Conservation (phyloP, 1,140 invertebrate genomes). For the Microplitis demolitor region DNA sequence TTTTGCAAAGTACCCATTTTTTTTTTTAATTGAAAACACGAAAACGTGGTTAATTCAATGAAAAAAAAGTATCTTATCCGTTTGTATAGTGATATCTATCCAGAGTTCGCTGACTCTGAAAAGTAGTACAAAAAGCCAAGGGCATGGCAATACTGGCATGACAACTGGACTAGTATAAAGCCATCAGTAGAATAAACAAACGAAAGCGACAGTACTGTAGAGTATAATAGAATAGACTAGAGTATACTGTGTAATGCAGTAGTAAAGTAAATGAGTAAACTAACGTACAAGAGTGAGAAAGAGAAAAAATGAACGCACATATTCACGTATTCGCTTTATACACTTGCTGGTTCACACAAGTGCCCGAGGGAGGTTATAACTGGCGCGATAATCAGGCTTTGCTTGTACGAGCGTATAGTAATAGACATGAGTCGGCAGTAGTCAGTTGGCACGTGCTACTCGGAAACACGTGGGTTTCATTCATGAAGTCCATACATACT, state of each 20-base stretch:
- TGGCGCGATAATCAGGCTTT: not conserved
- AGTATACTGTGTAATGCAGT: not conserved
- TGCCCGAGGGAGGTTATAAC: not conserved
- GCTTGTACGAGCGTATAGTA: not conserved
- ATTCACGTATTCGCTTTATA: not conserved
- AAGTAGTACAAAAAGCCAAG: too few relatives aligned
- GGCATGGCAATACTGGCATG: too few relatives aligned
- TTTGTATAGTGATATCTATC: too few relatives aligned
- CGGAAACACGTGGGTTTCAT: slow-evolving; percentile 46
- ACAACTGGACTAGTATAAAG: too few relatives aligned
- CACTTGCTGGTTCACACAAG: not conserved
- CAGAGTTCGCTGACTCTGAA: too few relatives aligned
- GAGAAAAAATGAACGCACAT: not conserved
- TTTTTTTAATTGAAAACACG: too few relatives aligned
- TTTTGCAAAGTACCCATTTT: too few relatives aligned
- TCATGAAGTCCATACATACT: slow-evolving; percentile 36
- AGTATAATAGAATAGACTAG: too few relatives aligned
- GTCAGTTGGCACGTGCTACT: slow-evolving; percentile 27
- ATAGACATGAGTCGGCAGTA: not conserved
- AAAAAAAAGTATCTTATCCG: too few relatives aligned
- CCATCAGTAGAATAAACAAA: too few relatives aligned
- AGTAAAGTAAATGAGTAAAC: not conserved
- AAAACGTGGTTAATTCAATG: too few relatives aligned
- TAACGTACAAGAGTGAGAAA: not conserved
- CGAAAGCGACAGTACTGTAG: too few relatives aligned